Conservation (phyloP, 2,888 invertebrate genomes). For the Ennomos erosarius region DNA sequence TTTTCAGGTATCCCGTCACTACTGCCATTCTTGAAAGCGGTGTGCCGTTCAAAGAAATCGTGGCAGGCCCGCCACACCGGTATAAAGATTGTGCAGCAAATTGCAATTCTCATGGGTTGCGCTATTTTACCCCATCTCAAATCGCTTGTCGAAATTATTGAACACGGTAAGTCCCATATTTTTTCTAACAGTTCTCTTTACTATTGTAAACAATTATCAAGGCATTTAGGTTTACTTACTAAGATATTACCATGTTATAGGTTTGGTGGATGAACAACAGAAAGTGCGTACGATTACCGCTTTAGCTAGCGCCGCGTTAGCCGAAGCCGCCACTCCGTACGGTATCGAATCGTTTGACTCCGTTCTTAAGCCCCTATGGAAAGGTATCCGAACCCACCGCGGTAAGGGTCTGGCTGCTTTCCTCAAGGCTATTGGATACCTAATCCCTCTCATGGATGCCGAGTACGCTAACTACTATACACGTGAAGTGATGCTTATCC, state of each 20-base stretch:
- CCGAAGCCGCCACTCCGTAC: conserved; percentile 99
- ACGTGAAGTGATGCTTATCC: conserved; percentile 98
- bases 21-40: conserved; percentile 98
- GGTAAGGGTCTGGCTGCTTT: conserved; percentile 99
- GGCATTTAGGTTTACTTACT: not conserved
- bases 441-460: conserved; percentile 99
- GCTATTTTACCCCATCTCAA: conserved; percentile 99
- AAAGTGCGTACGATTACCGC: conserved; percentile 99
- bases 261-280: conserved; percentile 98
- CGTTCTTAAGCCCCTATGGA: conserved; percentile 99
- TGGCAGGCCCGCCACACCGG: conserved; percentile 99
- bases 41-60: conserved; percentile 99
- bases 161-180: conserved; percentile 90
- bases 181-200: not conserved
- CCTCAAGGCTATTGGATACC: conserved; percentile 99
- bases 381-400: conserved; percentile 96
- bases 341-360: conserved; percentile 99
- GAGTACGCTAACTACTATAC: conserved; percentile 99
- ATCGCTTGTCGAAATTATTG: conserved; percentile 99
- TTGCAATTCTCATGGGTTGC: conserved; percentile 99
- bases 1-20: conserved; percentile 93
- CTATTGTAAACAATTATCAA: not conserved
- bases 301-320: conserved; percentile 98
- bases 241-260: conserved; percentile 63
- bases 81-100: conserved; percentile 99